A percentile compares a stretch with the other conserved stretches of the same genome.
These are phyloP conservation scores for Prionailurus bengalensis DNA, from an alignment of 2,113 vertebrate species.

Conservation along the genomic window DNA sequence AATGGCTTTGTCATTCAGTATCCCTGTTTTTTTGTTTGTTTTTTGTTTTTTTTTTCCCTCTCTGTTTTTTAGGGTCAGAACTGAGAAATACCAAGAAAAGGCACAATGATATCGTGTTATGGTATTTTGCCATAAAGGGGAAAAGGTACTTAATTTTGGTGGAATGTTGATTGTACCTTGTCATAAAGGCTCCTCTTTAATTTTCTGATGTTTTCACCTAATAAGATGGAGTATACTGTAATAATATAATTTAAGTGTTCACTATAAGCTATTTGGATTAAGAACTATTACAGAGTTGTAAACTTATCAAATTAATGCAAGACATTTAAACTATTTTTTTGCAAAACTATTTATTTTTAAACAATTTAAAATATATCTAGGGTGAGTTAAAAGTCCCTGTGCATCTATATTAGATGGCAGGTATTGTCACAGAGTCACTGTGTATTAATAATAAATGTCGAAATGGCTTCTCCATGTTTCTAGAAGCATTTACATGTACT, in stretches of 20 bases:
- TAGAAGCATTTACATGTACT: neutral
- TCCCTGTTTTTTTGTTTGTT: constrained; percentile 63
- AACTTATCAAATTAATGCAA: constrained; percentile 78
- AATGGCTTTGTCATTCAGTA: constrained; percentile 77
- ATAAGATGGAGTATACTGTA: constrained; percentile 70
- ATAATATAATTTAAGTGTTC: constrained; percentile 79
- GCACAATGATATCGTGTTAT: constrained; percentile 81
- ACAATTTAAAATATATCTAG: constrained; percentile 74
- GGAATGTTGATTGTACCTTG: constrained; percentile 80
- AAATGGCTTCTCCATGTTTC: constrained; percentile 29
- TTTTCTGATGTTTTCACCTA: constrained; percentile 83
- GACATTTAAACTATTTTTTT: constrained; percentile 82
- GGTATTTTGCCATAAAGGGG: constrained; percentile 79
- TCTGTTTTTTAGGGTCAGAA: constrained; percentile 74
- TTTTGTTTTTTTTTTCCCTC: neutral
- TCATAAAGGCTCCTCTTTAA: constrained; percentile 79
- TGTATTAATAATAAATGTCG: constrained; percentile 54
- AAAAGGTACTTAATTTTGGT: constrained; percentile 81
- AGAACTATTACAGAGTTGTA: constrained; percentile 78
- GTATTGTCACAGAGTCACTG: constrained; percentile 63
- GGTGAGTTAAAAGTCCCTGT: constrained; percentile 71
- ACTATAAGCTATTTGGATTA: constrained; percentile 79
- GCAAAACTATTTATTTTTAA: constrained; percentile 83
- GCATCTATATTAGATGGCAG: constrained; percentile 72
- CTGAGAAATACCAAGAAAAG: constrained; percentile 84